These are phyloP conservation scores for Agriopis marginaria DNA, from an alignment of 2,888 invertebrate genomes.

Conservation along the genomic window DNA sequence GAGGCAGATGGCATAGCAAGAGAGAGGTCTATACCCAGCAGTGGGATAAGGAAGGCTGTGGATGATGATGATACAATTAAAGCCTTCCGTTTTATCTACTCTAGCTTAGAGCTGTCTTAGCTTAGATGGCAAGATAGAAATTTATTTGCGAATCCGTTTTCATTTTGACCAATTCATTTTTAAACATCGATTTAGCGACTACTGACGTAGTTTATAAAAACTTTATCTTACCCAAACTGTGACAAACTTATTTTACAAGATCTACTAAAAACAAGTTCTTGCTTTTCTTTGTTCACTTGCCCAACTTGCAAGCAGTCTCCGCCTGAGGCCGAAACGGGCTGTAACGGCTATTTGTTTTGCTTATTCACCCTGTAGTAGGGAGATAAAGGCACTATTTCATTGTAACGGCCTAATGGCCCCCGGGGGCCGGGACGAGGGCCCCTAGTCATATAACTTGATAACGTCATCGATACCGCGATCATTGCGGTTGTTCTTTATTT, in stretches of 20 bases:
- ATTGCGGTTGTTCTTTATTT: conserved; percentile 25
- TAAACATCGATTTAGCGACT: no score
- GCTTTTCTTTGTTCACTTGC: conserved; percentile 1
- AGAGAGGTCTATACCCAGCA: no score
- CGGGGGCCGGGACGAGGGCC: conserved; percentile 52
- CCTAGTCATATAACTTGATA: conserved; percentile 39
- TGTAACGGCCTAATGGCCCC: conserved; percentile 76
- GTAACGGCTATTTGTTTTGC: conserved; percentile 70
- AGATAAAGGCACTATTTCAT: conserved; percentile 77
- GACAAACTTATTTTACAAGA: not conserved
- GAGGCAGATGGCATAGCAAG: no score
- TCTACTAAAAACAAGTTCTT: not conserved
- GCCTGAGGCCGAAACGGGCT: conserved; percentile 21
- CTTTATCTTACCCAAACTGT: not conserved
- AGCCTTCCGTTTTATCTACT: no score
- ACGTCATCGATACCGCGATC: conserved; percentile 39
- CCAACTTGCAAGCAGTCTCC: conserved; percentile 5
- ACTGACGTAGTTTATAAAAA: no score
- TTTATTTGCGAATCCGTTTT: no score
- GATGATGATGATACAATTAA: no score
- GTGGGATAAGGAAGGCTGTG: no score
- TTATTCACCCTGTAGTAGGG: conserved; percentile 63
- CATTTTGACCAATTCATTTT: no score
- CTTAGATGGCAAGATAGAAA: no score
- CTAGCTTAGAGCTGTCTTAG: no score